These are phyloP conservation scores for Chionomys nivalis DNA, from an alignment of 2,113 vertebrate species.

Conservation along the genomic window DNA sequence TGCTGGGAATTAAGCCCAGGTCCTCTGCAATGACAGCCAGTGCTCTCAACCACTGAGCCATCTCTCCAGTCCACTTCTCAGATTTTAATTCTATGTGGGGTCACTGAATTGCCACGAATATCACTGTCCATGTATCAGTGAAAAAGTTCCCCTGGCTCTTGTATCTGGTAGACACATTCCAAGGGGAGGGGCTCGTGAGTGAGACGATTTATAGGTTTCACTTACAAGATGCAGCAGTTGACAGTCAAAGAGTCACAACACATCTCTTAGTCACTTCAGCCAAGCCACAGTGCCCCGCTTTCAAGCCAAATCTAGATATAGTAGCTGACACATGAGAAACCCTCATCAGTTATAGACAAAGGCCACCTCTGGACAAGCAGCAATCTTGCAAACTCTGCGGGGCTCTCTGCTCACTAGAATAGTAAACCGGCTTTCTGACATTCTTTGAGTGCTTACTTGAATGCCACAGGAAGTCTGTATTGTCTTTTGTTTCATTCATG, in stretches of 20 bases:
- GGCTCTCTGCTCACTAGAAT: not conserved
- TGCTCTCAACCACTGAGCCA: not conserved
- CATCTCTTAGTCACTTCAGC: not conserved
- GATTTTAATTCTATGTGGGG: conserved; percentile 19
- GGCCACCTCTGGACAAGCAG: not conserved
- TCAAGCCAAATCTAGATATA: conserved; percentile 12
- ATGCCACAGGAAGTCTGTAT: not conserved
- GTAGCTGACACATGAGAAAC: conserved; percentile 15
- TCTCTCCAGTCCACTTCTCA: not conserved
- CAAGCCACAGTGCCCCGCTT: not conserved
- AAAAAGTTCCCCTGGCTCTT: not conserved
- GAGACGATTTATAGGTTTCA: not conserved
- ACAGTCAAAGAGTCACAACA: not conserved
- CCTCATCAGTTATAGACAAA: not conserved
- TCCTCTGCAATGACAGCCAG: not conserved
- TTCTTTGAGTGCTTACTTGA: not conserved
- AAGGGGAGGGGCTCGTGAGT: not conserved
- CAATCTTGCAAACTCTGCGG: not conserved
- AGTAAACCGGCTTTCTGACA: not conserved
- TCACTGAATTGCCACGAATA: not conserved
- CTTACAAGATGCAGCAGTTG: conserved; percentile 4
- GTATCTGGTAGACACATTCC: not conserved
- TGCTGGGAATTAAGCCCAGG: not conserved
- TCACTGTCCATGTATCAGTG: not conserved
- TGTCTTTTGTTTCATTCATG: not conserved